A percentile compares a stretch with the other conserved stretches of the same genome.
Evolutionary conservation across 2,797 vertebrate genomes (phyloP).

Genomic region (Oreortyx pictus): DNA sequence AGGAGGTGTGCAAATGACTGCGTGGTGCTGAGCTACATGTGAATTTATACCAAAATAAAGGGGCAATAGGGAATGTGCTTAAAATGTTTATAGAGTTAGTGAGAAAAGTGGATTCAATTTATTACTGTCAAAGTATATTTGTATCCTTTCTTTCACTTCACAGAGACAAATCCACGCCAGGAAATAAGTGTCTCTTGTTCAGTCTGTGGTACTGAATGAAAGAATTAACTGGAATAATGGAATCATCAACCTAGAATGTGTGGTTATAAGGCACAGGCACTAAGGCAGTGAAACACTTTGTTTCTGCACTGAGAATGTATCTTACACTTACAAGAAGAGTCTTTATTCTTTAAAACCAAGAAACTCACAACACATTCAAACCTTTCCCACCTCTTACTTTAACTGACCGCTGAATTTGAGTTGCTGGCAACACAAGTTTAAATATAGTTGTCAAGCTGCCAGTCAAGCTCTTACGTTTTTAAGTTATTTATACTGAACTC

Average conservation of each 20-base stretch:
- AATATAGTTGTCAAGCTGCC: background rate
- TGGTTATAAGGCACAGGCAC: background rate
- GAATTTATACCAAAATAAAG: too few species aligned
- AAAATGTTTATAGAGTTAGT: background rate
- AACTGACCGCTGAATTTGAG: background rate
- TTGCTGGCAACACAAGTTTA: background rate
- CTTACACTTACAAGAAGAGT: background rate
- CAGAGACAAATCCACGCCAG: background rate
- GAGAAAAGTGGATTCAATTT: background rate
- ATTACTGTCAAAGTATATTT: background rate
- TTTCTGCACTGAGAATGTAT: background rate
- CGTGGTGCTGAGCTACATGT: too few species aligned
- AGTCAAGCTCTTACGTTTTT: background rate
- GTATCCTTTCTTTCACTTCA: background rate
- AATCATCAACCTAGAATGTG: background rate
- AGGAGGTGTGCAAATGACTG: too few species aligned
- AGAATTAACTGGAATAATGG: background rate
- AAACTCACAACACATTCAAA: background rate
- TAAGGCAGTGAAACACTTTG: background rate
- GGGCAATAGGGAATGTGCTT: background rate
- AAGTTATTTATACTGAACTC: background rate
- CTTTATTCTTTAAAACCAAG: background rate
- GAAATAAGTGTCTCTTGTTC: background rate
- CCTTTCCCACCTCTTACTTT: background rate
- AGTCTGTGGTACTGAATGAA: background rate